phyloP scores from a whole-genome alignment of 2,797 vertebrate species.

The Gobio occitaniae region DNA sequence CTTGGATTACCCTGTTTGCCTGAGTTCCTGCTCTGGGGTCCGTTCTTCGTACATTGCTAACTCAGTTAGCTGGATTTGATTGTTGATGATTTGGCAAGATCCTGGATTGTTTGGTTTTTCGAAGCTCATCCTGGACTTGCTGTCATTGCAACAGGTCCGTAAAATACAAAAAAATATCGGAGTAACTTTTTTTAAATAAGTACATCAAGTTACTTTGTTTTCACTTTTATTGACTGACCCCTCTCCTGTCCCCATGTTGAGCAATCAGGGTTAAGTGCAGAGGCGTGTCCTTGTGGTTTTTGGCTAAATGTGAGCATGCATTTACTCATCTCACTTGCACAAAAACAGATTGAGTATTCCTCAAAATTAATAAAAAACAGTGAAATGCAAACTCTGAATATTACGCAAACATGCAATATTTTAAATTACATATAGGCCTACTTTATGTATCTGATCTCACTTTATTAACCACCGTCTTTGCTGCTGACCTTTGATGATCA shows the following conservation, averaged over 20 bases:
- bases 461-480: background rate
- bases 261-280: background rate
- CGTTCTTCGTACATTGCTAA: no score
- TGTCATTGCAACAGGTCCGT: no score
- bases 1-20: no score
- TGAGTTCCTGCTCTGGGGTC: no score
- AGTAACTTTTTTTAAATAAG: no score
- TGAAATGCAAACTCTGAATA: background rate
- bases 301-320: background rate
- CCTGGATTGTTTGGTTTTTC: no score
- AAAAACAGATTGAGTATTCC: background rate
- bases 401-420: background rate
- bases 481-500: background rate
- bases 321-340: background rate
- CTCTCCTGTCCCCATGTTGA: background rate
- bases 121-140: no score
- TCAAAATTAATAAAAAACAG: background rate
- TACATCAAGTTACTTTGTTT: background rate
- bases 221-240: background rate
- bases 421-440: background rate
- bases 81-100: no score
- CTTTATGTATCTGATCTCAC: background rate
- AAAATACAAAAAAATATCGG: background rate
- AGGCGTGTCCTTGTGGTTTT: background rate
- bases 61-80: no score